phyloP scores from a whole-genome alignment of 2,797 vertebrate species.

The Poliocrania exsul region DNA sequence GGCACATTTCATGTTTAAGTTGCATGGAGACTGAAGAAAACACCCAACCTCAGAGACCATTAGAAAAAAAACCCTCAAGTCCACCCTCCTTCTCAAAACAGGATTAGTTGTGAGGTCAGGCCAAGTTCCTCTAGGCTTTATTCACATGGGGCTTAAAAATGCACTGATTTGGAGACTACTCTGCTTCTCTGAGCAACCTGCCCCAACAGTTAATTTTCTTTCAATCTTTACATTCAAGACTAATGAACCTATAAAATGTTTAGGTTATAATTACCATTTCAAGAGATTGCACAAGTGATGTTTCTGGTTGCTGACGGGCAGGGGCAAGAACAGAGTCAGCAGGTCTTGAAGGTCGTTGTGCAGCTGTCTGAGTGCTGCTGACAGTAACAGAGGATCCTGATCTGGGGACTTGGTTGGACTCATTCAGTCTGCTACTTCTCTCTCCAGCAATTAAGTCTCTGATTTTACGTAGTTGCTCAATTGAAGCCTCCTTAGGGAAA shows the following conservation, averaged over 20 bases:
- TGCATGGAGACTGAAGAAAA: neutral
- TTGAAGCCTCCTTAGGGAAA: slow-evolving; percentile 90
- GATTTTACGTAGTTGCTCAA: slow-evolving; percentile 87
- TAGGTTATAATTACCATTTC: slow-evolving; percentile 65
- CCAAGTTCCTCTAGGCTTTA: neutral
- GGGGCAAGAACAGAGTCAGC: neutral
- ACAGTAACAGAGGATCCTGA: slow-evolving; percentile 49
- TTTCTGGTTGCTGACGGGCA: neutral
- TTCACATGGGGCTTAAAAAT: neutral
- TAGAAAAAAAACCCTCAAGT: neutral
- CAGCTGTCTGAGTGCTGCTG: neutral
- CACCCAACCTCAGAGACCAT: neutral
- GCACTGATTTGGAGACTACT: neutral
- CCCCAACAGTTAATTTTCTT: neutral
- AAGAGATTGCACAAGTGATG: neutral
- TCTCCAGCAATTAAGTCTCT: slow-evolving; percentile 89
- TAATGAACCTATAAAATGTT: neutral
- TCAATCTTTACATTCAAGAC: neutral
- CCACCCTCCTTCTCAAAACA: neutral
- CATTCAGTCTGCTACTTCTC: slow-evolving; percentile 83
- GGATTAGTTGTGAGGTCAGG: neutral
- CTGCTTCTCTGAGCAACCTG: neutral
- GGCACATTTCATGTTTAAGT: neutral
- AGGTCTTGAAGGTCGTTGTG: neutral
- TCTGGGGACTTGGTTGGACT: slow-evolving; percentile 30